Conservation (phyloP, 1,140 invertebrate species). For the Caenorhabditis brenneri region DNA sequence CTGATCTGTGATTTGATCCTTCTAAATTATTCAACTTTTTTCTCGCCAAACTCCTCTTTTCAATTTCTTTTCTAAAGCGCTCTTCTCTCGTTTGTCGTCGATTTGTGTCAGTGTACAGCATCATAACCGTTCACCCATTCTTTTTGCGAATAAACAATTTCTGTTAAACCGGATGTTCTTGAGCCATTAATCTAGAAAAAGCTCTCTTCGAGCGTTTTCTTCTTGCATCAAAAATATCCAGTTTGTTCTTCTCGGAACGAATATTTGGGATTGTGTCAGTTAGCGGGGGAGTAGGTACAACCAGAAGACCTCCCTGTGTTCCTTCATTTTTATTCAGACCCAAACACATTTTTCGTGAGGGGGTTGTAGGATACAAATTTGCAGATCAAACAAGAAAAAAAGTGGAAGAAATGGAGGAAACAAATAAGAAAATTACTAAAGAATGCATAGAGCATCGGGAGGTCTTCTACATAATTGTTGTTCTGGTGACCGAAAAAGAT, state of each 20-base stretch:
- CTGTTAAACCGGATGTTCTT: not conserved
- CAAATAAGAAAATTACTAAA: not conserved
- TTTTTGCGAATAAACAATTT: constrained; percentile 25
- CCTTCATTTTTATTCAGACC: not conserved
- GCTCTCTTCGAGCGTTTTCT: no score
- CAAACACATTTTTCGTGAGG: not conserved
- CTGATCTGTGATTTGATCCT: constrained; percentile 4
- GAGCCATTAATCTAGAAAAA: no score
- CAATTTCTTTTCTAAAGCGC: not conserved
- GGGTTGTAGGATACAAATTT: not conserved
- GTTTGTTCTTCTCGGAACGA: not conserved
- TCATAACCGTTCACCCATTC: constrained; percentile 12
- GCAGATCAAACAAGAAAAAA: not conserved
- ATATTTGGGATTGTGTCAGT: not conserved
- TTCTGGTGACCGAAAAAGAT: not conserved
- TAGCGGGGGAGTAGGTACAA: not conserved
- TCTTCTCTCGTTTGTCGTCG: constrained; percentile 25
- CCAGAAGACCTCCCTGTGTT: not conserved
- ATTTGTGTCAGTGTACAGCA: constrained; percentile 39
- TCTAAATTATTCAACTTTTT: not conserved
- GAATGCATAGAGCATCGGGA: not conserved
- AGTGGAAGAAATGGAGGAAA: not conserved
- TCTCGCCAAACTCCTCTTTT: not conserved
- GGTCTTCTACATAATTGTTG: not conserved
- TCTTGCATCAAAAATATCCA: not conserved